Conservation (phyloP, 1,140 invertebrate species). For the Temnothorax curvispinosus region DNA sequence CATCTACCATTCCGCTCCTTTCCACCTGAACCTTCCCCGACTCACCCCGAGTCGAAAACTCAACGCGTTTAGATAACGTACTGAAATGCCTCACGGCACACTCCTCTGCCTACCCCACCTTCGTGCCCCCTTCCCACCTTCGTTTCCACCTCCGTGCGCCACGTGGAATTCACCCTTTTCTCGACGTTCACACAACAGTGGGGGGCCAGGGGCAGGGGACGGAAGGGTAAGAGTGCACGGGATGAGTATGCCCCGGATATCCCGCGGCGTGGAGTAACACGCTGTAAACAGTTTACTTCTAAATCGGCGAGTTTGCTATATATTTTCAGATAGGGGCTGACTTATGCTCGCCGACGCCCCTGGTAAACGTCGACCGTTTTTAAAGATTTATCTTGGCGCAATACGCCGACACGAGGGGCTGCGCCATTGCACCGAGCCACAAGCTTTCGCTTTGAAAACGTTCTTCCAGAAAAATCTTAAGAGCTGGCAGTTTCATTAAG, state of each 20-base stretch:
- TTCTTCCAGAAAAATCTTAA: slow-evolving; percentile 41
- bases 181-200: slow-evolving; percentile 63
- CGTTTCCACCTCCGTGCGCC: slow-evolving; percentile 65
- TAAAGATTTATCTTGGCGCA: slow-evolving; percentile 81
- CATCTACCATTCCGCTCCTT: slow-evolving; percentile 57
- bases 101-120: slow-evolving; percentile 49
- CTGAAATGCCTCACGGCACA: slow-evolving; percentile 77
- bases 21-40: slow-evolving; percentile 46
- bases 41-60: slow-evolving; percentile 68
- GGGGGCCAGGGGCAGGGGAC: background rate
- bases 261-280: slow-evolving; percentile 65
- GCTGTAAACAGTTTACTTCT: slow-evolving; percentile 84
- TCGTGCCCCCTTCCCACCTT: slow-evolving; percentile 60
- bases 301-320: slow-evolving; percentile 82
- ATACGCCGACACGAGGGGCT: slow-evolving; percentile 51
- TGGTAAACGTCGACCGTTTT: slow-evolving; percentile 78
- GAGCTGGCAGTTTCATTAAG: background rate
- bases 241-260: slow-evolving; percentile 55
- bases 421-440: slow-evolving; percentile 41
- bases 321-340: slow-evolving; percentile 84
- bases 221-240: background rate
- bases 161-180: slow-evolving; percentile 75
- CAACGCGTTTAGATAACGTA: slow-evolving; percentile 75
- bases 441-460: slow-evolving; percentile 35
- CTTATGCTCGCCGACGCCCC: slow-evolving; percentile 77